A percentile compares a stretch with the other conserved stretches of the same genome.
Evolutionary conservation across 1,140 invertebrate genomes (phyloP).

Genomic region (Magallana gigas): DNA sequence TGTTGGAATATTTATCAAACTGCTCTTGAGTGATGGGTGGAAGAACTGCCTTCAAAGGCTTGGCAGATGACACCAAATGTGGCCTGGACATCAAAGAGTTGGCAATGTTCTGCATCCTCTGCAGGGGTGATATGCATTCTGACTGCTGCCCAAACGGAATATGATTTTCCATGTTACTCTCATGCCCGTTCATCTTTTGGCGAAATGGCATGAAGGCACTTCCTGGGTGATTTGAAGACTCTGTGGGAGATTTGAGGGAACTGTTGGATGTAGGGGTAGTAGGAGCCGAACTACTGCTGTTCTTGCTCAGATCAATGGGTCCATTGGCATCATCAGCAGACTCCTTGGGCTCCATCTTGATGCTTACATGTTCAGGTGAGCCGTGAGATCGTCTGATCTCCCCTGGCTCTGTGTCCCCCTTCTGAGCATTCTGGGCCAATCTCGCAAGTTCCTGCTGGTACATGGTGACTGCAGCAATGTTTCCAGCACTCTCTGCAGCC

Average conservation of each 20-base stretch:
- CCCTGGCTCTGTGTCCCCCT: slow-evolving; percentile 58
- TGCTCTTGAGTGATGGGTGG: slow-evolving; percentile 99
- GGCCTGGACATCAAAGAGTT: slow-evolving; percentile 93
- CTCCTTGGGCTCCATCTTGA: slow-evolving; percentile 73
- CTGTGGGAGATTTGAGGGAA: slow-evolving; percentile 64
- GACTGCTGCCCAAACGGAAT: slow-evolving; percentile 43
- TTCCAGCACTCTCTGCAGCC: slow-evolving; percentile 84
- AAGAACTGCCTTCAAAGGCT: slow-evolving; percentile 95
- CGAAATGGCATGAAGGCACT: slow-evolving; percentile 91
- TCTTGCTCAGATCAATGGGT: slow-evolving; percentile 74
- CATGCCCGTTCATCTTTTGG: slow-evolving; percentile 81
- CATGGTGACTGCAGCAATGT: slow-evolving; percentile 87
- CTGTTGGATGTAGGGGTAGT: slow-evolving; percentile 69
- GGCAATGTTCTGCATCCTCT: slow-evolving; percentile 98
- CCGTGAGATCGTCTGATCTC: slow-evolving; percentile 55
- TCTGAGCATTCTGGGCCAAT: slow-evolving; percentile 65
- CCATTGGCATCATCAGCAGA: slow-evolving; percentile 68
- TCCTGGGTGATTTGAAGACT: slow-evolving; percentile 84
- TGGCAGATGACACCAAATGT: slow-evolving; percentile 82
- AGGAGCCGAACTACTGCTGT: slow-evolving; percentile 64
- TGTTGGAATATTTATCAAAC: slow-evolving; percentile 98
- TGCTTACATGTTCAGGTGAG: slow-evolving; percentile 56
- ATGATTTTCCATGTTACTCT: slow-evolving; percentile 62
- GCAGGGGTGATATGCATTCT: slow-evolving; percentile 87
- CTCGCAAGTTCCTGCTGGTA: slow-evolving; percentile 76